Conservation (phyloP, 1,140 invertebrate genomes). For the Paraescarpia echinospica region DNA sequence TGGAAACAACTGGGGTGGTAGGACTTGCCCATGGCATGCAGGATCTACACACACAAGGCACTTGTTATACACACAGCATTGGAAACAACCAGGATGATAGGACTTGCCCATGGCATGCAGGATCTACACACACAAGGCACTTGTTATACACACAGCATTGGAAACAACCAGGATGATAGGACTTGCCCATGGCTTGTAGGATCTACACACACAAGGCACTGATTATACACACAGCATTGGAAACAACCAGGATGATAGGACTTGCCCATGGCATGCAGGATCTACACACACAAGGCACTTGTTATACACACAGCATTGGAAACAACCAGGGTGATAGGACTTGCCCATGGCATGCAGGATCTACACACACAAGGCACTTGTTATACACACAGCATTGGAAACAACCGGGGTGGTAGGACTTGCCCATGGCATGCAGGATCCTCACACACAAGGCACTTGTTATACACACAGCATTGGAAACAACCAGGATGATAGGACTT, state of each 20-base stretch:
- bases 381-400: slow-evolving; percentile 97
- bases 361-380: slow-evolving; percentile 67
- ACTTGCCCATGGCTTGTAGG: slow-evolving; percentile 98
- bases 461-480: slow-evolving; percentile 96
- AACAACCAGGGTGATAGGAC: slow-evolving; percentile 98
- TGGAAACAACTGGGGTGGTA: slow-evolving; percentile 99
- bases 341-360: slow-evolving; percentile 99
- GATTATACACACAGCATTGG: slow-evolving; percentile 94
- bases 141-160: slow-evolving; percentile 96
- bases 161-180: slow-evolving; percentile 98
- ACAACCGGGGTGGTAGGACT: slow-evolving; percentile 97
- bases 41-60: slow-evolving; percentile 68
- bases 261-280: too few relatives aligned
- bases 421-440: too few relatives aligned
- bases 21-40: slow-evolving; percentile 98
- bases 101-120: too few relatives aligned
- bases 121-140: slow-evolving; percentile 97
- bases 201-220: slow-evolving; percentile 71
- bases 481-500: slow-evolving; percentile 99
- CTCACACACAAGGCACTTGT: slow-evolving; percentile 98
- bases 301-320: slow-evolving; percentile 95
- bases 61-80: slow-evolving; percentile 95
- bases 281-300: slow-evolving; percentile 98
- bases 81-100: slow-evolving; percentile 97
- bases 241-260: slow-evolving; percentile 99